Base-by-base conservation (phyloP, 2,113 vertebrate species). In the Mesitornis unicolor region DNA sequence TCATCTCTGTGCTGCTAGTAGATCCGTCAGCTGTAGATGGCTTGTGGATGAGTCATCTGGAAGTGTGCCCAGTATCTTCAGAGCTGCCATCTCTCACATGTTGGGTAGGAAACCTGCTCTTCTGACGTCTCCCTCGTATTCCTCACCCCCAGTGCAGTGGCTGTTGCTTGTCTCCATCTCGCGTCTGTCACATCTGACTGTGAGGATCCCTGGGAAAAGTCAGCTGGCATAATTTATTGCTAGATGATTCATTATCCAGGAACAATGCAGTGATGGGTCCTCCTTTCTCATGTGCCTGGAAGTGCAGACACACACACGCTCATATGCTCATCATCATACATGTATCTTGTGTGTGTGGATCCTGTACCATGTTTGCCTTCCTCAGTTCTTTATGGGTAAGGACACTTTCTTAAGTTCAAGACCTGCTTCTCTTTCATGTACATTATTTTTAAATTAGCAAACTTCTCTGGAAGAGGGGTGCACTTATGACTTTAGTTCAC, bases 1-100 rank as follows among this genome's bases (percentile, higher is more conserved):
- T 84, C 36, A 19, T 43, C 50, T 79, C 71, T 84, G 47, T 50
- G 64, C 81, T 89, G 84, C n/a, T 89, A 84, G 82, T 84, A 89
- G 74, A 64, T 84, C 77, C 67, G 38, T 78, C 77, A 60, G 70
- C 54, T 75, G 8, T 61, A 40, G 51, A 26, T 6, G n/a, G 28
- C 61, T 71, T 26, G 25, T 60, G 84, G 43, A 35, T 91, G 84
- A 76, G 25, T 84, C 60, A 26, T 29, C 33, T 10, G 2, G 57
- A 85, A 82, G 64, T 45, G 40, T 73, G 45, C 45, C n/a, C 43
- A 4, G 9, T 38, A 50, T 43, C 77, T 79, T 53, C 67, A 73
- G 74, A 85, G 31, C 31, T 93, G 57, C 29, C 40, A 84, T 20
- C 15, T 64, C 48, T 87, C 40, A 43, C 50, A 43, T 1, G 0